Conservation (phyloP, 2,888 invertebrate genomes). For the Germaria angustata region DNA sequence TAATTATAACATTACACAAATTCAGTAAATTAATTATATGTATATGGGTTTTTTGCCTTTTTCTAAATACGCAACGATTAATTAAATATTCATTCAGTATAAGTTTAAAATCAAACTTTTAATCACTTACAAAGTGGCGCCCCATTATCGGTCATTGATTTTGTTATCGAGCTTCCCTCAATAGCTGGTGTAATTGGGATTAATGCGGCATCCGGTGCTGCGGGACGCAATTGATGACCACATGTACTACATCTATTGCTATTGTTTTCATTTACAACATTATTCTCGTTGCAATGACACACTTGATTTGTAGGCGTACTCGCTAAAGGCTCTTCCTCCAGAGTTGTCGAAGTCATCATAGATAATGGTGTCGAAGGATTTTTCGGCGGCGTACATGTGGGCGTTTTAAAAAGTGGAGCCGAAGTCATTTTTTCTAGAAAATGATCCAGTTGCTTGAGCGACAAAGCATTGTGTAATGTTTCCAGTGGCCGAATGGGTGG, state of each 20-base stretch:
- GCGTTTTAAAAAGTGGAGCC: conserved; percentile 86
- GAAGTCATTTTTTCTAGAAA: conserved; percentile 93
- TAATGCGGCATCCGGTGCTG: background rate
- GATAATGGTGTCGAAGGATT: conserved; percentile 82
- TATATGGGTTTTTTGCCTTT: background rate
- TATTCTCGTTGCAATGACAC: conserved; percentile 53
- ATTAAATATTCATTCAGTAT: conserved; percentile 8
- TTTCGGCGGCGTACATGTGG: conserved; percentile 86
- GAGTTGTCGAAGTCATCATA: conserved; percentile 57
- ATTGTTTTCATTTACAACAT: conserved; percentile 30
- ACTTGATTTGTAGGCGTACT: conserved; percentile 56
- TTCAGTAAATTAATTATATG: conserved; percentile 13
- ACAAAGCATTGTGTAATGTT: conserved; percentile 97
- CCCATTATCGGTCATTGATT: conserved; percentile 9
- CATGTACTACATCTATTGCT: conserved; percentile 44
- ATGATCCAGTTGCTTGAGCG: conserved; percentile 92
- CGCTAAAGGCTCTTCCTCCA: conserved; percentile 41
- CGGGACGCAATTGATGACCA: conserved; percentile 26
- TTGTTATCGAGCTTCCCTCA: conserved; percentile 10
- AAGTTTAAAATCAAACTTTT: conserved; percentile 36
- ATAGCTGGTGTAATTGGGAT: conserved; percentile 4
- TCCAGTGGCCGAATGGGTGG: conserved; percentile 98
- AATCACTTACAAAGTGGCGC: conserved; percentile 64
- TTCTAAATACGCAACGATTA: conserved; percentile 4
- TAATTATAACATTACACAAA: conserved; percentile 17